A percentile compares a stretch with the other conserved stretches of the same genome.
phyloP scores from a whole-genome alignment of 2,888 invertebrate genomes.

The Acanthopleura granulata region DNA sequence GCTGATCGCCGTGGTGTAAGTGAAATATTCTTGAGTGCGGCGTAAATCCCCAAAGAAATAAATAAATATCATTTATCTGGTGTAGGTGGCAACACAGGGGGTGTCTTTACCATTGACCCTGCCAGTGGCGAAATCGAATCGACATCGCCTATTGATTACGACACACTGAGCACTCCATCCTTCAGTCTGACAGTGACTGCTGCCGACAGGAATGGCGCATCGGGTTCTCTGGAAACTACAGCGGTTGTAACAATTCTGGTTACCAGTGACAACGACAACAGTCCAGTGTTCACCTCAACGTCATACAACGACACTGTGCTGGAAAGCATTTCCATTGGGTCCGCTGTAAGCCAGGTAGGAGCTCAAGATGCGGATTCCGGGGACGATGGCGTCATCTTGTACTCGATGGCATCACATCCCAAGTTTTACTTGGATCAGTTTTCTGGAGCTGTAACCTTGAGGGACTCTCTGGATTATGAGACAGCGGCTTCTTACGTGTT shows the following conservation, averaged over 20 bases:
- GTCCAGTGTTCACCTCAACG: constrained; percentile 40
- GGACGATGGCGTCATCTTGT: constrained; percentile 37
- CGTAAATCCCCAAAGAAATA: not conserved
- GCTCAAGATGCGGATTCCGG: constrained; percentile 45
- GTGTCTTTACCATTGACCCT: not conserved
- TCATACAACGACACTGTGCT: constrained; percentile 31
- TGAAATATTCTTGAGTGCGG: too few relatives aligned
- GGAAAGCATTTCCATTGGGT: constrained; percentile 39
- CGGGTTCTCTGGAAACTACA: constrained; percentile 34
- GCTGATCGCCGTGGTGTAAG: too few relatives aligned
- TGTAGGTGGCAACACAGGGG: not conserved
- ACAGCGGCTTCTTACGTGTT: constrained; percentile 39
- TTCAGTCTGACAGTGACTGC: constrained; percentile 40
- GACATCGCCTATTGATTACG: not conserved
- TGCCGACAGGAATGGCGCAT: constrained; percentile 34
- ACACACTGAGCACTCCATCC: not conserved
- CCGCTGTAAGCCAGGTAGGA: constrained; percentile 32
- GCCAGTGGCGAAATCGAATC: not conserved
- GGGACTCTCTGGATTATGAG: constrained; percentile 50
- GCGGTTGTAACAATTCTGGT: constrained; percentile 43
- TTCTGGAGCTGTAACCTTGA: constrained; percentile 38
- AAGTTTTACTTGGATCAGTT: constrained; percentile 41
- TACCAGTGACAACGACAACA: constrained; percentile 53
- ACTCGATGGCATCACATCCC: constrained; percentile 32
- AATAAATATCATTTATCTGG: not conserved